Conservation (phyloP, 2,888 invertebrate species). For the Drosophila neonasuta region DNA sequence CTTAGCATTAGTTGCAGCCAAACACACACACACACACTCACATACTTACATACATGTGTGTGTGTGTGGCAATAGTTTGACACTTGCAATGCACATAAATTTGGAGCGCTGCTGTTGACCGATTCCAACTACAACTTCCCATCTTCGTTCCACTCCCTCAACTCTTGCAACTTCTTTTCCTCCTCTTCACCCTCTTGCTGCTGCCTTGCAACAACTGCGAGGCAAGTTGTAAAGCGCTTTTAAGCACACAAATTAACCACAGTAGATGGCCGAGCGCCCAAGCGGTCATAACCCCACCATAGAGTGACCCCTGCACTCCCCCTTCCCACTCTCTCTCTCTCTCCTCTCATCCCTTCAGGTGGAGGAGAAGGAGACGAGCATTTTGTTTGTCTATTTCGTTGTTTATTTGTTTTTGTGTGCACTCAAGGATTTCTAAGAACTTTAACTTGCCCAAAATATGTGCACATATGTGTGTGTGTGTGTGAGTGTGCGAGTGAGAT, state of each 20-base stretch:
- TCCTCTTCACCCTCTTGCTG: neutral
- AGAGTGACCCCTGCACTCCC: constrained; percentile 3
- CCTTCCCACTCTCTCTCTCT: neutral
- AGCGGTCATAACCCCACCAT: constrained; percentile 45
- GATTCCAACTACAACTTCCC: constrained; percentile 35
- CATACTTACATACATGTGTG: constrained; percentile 26
- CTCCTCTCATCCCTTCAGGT: neutral
- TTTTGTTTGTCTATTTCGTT: constrained; percentile 76
- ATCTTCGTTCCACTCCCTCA: neutral
- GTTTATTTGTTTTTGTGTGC: constrained; percentile 81
- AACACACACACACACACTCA: constrained; percentile 26
- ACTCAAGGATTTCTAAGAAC: constrained; percentile 81
- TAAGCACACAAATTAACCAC: constrained; percentile 81
- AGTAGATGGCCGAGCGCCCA: constrained; percentile 72
- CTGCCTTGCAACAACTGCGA: constrained; percentile 16
- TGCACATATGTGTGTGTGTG: constrained; percentile 48
- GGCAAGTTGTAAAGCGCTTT: constrained; percentile 80
- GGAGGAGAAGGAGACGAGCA: constrained; percentile 24
- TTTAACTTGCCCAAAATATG: constrained; percentile 77
- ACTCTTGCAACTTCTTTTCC: neutral
- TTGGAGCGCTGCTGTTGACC: constrained; percentile 62
- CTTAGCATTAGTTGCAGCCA: constrained; percentile 48
- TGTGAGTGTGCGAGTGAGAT: neutral
- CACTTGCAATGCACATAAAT: constrained; percentile 77
- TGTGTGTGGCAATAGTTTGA: constrained; percentile 75